Evolutionary conservation across 2,113 vertebrate genomes (phyloP), one percentile per base, ranked within the genome.

Genomic region (Siphamia tubifer): DNA sequence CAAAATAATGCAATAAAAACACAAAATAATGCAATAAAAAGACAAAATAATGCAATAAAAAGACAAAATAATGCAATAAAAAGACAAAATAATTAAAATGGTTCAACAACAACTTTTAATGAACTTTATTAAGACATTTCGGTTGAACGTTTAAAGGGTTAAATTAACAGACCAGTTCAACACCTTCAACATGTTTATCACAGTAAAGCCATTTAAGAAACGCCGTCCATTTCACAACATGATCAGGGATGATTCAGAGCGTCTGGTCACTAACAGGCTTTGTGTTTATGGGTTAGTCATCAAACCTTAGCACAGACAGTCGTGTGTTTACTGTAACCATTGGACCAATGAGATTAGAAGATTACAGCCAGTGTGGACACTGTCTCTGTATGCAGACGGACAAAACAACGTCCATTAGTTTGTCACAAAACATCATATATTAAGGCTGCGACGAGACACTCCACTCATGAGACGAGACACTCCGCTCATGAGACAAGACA

Each of bases 281-380:
- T 57, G 47, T 74, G 55, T 53, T 81, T 36, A 63, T 58, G 45
- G 43, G n/a, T 62, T 49, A 70, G 61, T 78, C 63, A 68, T 63
- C 51, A 44, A 28, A 61, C 36, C 61, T 85, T 60, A 68, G 43
- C 62, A 24, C 1, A n/a, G 13, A 73, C 55, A 53, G 63, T 49
- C 63, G 19, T 70, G 42, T 74, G 76, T 84, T 80, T 64, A 69
- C 57, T 28, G 63, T 64, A 65, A 27, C 48, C 69, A 57, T 3
- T 65, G 67, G n/a, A n/a, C n/a, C n/a, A 81, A 86, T 76, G 49
- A 85, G 84, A 90, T 87, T 84, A 88, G 36, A 49, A 74, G 78
- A 84, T 83, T 82, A 79, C 58, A 77, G 62, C 31, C 31, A 15
- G 40, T 10, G 58, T 57, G 71, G 73, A 70, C 86, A 70, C 69